Evolutionary conservation across 2,113 vertebrate genomes (phyloP).

Genomic region (Perccottus glenii): DNA sequence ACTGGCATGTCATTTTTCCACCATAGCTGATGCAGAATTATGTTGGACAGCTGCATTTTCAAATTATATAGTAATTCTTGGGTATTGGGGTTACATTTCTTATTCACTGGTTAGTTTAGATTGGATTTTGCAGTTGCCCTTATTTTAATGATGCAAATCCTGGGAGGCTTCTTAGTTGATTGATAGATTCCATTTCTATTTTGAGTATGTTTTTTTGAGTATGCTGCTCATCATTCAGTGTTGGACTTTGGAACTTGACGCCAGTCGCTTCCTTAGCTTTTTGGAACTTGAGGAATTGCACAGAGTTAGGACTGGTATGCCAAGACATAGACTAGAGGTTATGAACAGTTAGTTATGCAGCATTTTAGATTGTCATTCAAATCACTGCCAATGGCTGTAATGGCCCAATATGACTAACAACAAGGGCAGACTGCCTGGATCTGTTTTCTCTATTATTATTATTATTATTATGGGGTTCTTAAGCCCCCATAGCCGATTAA

Average conservation of each 20-base stretch:
- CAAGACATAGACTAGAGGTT: not conserved
- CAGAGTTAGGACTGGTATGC: not conserved
- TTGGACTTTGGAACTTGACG: not conserved
- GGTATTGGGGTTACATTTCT: not conserved
- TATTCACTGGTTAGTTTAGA: not conserved
- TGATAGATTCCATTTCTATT: not conserved
- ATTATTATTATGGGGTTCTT: not conserved
- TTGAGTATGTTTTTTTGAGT: not conserved
- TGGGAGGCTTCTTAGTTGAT: not conserved
- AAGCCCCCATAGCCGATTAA: conserved; percentile 21
- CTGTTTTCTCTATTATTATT: conserved; percentile 33
- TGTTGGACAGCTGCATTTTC: not conserved
- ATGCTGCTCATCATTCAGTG: not conserved
- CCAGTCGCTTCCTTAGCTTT: not conserved
- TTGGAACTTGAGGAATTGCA: not conserved
- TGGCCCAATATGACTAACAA: conserved; percentile 14
- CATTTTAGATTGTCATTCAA: conserved; percentile 24
- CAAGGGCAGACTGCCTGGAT: conserved; percentile 23
- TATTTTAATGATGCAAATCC: conserved; percentile 1
- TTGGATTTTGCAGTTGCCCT: not conserved
- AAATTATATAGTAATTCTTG: not conserved
- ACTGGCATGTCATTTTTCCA: not conserved
- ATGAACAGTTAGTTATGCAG: conserved; percentile 16
- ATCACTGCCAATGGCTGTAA: conserved; percentile 18
- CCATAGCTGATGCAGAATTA: not conserved